These are phyloP conservation scores for Raja brachyura DNA, from an alignment of 2,113 vertebrate species.

Conservation along the genomic window DNA sequence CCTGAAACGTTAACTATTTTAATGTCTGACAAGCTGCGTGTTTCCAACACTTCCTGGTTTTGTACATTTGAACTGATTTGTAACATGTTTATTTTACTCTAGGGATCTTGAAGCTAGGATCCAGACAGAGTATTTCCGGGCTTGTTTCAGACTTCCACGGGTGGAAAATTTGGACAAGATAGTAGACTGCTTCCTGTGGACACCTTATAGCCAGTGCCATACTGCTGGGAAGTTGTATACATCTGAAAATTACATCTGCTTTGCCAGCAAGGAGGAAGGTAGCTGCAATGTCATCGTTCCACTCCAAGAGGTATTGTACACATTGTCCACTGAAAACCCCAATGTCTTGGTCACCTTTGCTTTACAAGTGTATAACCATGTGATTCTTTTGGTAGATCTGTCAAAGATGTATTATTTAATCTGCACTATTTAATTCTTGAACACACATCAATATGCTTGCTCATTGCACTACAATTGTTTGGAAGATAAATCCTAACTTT, in stretches of 20 bases:
- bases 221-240: slow-evolving; percentile 74
- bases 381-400: background rate
- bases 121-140: slow-evolving; percentile 79
- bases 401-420: background rate
- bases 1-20: no score
- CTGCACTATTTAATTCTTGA: background rate
- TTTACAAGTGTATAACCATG: no score
- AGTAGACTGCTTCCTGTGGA: slow-evolving; percentile 80
- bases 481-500: background rate
- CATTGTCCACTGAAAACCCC: background rate
- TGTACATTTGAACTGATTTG: background rate
- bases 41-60: accelerated
- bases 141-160: slow-evolving; percentile 81
- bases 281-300: slow-evolving; percentile 78
- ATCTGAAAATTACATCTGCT: slow-evolving; percentile 84
- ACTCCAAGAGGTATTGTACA: slow-evolving; percentile 71
- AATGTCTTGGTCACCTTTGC: background rate
- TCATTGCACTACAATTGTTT: background rate
- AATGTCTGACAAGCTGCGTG: no score
- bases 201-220: slow-evolving; percentile 84
- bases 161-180: slow-evolving; percentile 69
- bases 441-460: background rate
- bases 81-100: slow-evolving; percentile 28
- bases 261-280: slow-evolving; percentile 81
- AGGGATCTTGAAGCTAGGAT: slow-evolving; percentile 87